Evolutionary conservation across 2,113 vertebrate species (phyloP).

Genomic region (Pseudois nayaur): DNA sequence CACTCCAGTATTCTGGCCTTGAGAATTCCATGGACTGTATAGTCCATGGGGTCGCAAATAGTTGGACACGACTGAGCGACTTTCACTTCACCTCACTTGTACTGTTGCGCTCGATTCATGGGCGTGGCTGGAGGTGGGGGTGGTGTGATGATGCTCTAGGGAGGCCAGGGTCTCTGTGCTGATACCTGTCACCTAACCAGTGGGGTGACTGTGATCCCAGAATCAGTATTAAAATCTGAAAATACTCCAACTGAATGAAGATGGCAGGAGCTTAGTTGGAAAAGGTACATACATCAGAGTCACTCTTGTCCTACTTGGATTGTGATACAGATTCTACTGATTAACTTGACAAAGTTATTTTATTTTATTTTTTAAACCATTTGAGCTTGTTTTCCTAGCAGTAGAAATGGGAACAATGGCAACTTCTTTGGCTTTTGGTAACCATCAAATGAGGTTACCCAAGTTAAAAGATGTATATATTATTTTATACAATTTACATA

Average conservation of each 20-base stretch:
- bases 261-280: not conserved
- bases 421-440: not conserved
- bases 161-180: not conserved
- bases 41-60: not conserved
- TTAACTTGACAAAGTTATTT: not conserved
- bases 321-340: not conserved
- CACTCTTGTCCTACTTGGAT: not conserved
- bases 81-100: not conserved
- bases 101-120: not conserved
- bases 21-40: not conserved
- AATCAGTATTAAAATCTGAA: not conserved
- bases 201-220: not conserved
- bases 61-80: not conserved
- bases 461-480: not conserved
- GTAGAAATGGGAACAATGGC: not conserved
- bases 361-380: not conserved
- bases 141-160: not conserved
- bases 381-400: not conserved
- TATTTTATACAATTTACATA: not conserved
- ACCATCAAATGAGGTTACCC: not conserved
- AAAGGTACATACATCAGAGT: not conserved
- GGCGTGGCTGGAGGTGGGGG: not conserved
- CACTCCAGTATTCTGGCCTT: not conserved
- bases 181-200: not conserved
- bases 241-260: not conserved